Evolutionary conservation across 1,140 invertebrate genomes (phyloP).

Genomic region (Araneus ventricosus): DNA sequence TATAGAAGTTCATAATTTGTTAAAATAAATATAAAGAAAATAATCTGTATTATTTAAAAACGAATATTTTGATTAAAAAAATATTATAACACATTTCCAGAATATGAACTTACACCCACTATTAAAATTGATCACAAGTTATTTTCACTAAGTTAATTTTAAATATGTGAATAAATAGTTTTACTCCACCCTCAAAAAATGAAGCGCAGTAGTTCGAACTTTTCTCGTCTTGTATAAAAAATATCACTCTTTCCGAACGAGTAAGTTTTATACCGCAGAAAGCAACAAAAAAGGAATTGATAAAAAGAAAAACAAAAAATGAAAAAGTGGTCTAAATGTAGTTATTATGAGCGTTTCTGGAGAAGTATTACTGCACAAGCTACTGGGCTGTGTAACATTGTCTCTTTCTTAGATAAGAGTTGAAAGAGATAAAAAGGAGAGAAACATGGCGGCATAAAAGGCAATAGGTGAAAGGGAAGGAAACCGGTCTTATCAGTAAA

Average conservation of each 20-base stretch:
- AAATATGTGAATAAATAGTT: neutral
- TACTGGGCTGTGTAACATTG: slow-evolving; percentile 59
- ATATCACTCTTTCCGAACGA: slow-evolving; percentile 45
- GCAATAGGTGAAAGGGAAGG: slow-evolving; percentile 69
- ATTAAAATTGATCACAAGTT: neutral
- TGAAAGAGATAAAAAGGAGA: slow-evolving; percentile 67
- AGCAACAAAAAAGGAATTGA: neutral
- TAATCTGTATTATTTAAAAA: too few relatives aligned
- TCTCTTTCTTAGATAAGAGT: slow-evolving; percentile 69
- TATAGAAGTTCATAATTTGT: too few relatives aligned
- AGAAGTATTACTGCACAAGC: slow-evolving; percentile 47
- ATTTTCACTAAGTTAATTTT: neutral
- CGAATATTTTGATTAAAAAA: too few relatives aligned
- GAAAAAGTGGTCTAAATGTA: slow-evolving; percentile 52
- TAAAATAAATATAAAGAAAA: too few relatives aligned
- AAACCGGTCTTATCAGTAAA: slow-evolving; percentile 71
- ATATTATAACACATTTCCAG: too few relatives aligned
- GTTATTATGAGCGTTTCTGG: slow-evolving; percentile 57
- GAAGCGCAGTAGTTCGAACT: neutral
- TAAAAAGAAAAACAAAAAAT: slow-evolving; percentile 1
- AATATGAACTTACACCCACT: neutral
- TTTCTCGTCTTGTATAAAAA: slow-evolving; percentile 30
- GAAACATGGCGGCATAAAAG: slow-evolving; percentile 70
- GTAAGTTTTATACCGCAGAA: slow-evolving; percentile 6
- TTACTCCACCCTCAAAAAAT: neutral